Evolutionary conservation across 2,797 vertebrate species (phyloP).

Genomic region (Dendrocincla fuliginosa): DNA sequence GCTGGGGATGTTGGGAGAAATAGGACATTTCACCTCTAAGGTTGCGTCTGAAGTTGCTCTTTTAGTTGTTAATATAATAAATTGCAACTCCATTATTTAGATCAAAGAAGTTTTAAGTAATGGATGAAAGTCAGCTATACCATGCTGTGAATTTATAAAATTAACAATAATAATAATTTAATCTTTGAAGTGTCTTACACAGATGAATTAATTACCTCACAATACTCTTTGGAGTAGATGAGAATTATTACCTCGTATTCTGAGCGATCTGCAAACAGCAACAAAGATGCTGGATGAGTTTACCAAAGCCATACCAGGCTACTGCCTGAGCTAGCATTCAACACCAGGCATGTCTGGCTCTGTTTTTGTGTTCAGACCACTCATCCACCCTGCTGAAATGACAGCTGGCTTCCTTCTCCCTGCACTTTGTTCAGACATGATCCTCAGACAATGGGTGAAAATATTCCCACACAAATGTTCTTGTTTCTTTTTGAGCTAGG

Average conservation of each 20-base stretch:
- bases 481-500: not conserved
- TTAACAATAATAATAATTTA: constrained; percentile 28
- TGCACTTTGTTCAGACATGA: constrained; percentile 44
- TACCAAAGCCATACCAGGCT: not conserved
- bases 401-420: constrained; percentile 19
- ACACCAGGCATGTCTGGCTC: constrained; percentile 36
- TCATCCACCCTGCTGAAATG: constrained; percentile 37
- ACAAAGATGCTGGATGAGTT: constrained; percentile 36
- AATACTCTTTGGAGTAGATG: constrained; percentile 31
- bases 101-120: constrained; percentile 60
- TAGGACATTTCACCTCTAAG: constrained; percentile 35
- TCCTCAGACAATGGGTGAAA: constrained; percentile 36
- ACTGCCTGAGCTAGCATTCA: constrained; percentile 27
- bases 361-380: constrained; percentile 22
- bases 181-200: constrained; percentile 62
- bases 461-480: constrained; percentile 20
- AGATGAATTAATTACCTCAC: constrained; percentile 61
- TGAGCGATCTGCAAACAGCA: constrained; percentile 39
- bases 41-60: constrained; percentile 21
- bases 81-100: constrained; percentile 34
- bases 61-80: constrained; percentile 56
- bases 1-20: not conserved
- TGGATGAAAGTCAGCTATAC: constrained; percentile 48
- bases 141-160: constrained; percentile 40
- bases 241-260: constrained; percentile 6